Evolutionary conservation across 2,113 vertebrate species (phyloP), one percentile per base, ranked within the genome.

Genomic region (Tetrax tetrax): DNA sequence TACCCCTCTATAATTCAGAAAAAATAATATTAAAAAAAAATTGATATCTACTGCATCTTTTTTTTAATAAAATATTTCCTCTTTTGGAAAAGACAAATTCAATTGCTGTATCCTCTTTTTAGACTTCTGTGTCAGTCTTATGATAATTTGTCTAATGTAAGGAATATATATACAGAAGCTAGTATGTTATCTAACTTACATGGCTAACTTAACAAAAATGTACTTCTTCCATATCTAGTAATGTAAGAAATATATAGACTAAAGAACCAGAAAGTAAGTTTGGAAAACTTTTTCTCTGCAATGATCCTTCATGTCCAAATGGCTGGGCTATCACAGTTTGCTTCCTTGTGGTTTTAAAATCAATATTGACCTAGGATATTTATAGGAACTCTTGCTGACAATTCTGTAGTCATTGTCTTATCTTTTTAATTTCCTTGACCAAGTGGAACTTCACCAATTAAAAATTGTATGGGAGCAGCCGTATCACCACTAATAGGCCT

Each of bases 321-420:
- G 28, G 3, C 28, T 68, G 6, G 75, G 37, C 56, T 83, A 37
- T 78, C 27, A 82, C 6, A 83, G 7, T 59, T 85, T 41, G 5
- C 21, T 88, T 94, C 31, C 53, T 33, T 50, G 16, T 65, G 41
- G 8, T 47, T 95, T 95, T 96, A 54, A 89, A 94, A 85, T 75
- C 69, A 90, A 33, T 89, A 94, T 91, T 93, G 89, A 81, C 68
- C 56, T 80, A 41, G 65, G 3, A 79, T 6, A 9, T 81, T 93
- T 91, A 35, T 45, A 47, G 53, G 41, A 87, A 72, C 19, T 33
- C 14, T 47, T 47, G 33, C 18, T 50, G 64, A 80, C 63, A 84
- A 68, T 29, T 41, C n/a, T 50, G 61, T 43, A 93, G 68, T 90
- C 65, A 43, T 11, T 35, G 17, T 29, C 41, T 92, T 90, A 69